These are phyloP conservation scores for Scomber japonicus DNA, from an alignment of 2,113 vertebrate genomes.

Conservation along the genomic window DNA sequence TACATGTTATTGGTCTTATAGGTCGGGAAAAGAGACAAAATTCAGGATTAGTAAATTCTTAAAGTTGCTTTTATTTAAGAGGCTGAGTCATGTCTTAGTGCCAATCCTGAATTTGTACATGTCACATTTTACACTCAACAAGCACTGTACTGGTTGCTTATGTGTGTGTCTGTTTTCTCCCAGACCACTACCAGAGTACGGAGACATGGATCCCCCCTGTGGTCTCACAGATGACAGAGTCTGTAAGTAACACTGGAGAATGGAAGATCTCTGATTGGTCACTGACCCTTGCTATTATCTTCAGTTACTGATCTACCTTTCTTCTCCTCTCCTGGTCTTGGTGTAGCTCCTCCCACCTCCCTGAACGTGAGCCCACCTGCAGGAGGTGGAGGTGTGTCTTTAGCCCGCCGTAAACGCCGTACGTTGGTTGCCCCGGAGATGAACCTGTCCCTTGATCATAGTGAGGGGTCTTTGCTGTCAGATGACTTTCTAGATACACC, in stretches of 20 bases:
- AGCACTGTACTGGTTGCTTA: constrained; percentile 1
- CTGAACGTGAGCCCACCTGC: constrained; percentile 84
- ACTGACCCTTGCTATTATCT: not conserved
- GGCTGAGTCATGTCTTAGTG: not conserved
- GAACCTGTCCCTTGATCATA: constrained; percentile 97
- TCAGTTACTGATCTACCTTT: not conserved
- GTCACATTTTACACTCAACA: not conserved
- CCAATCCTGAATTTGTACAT: not conserved
- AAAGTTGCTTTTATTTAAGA: not conserved
- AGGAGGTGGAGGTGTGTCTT: constrained; percentile 63
- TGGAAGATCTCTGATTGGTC: not conserved
- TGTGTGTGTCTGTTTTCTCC: constrained; percentile 15
- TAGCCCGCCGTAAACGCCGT: constrained; percentile 89
- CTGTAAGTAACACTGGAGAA: constrained; percentile 85
- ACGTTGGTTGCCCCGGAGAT: constrained; percentile 95
- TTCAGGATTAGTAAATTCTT: not conserved
- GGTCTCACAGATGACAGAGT: constrained; percentile 86
- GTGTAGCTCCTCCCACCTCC: constrained; percentile 88
- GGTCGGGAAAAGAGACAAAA: no score
- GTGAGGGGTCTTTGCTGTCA: constrained; percentile 94
- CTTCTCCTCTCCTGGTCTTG: constrained; percentile 5
- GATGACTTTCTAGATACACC: constrained; percentile 96
- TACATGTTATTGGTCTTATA: not conserved
- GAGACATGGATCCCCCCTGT: constrained; percentile 89
- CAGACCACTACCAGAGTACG: constrained; percentile 92